phyloP scores from a whole-genome alignment of 1,140 invertebrate species.

The Kradibia gibbosae region DNA sequence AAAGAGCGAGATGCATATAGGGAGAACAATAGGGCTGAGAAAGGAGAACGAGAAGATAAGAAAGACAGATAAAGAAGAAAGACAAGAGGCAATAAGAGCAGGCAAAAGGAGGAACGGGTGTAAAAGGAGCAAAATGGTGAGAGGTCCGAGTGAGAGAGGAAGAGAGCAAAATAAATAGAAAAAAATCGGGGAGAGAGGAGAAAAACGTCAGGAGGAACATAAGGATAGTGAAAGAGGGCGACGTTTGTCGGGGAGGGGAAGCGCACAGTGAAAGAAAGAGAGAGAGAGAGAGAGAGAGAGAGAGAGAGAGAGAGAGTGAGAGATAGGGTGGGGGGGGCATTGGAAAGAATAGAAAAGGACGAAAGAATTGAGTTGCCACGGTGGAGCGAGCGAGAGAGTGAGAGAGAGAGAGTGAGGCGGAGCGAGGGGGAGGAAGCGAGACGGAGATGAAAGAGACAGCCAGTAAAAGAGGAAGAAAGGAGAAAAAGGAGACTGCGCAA shows the following conservation, averaged over 20 bases:
- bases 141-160: constrained; percentile 46
- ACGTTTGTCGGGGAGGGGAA: neutral
- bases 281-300: neutral
- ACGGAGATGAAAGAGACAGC: constrained; percentile 34
- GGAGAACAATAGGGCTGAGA: constrained; percentile 46
- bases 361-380: constrained; percentile 19
- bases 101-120: constrained; percentile 14
- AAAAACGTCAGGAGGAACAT: constrained; percentile 23
- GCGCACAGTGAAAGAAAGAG: neutral
- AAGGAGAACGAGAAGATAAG: constrained; percentile 49
- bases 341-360: constrained; percentile 43
- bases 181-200: constrained; percentile 44
- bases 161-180: constrained; percentile 44
- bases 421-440: constrained; percentile 33
- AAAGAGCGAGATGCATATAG: constrained; percentile 23
- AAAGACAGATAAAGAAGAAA: constrained; percentile 50
- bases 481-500: constrained; percentile 34
- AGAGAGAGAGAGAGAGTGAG: constrained; percentile 15
- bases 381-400: constrained; percentile 38
- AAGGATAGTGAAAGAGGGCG: neutral
- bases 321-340: constrained; percentile 1
- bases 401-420: constrained; percentile 39
- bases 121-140: constrained; percentile 50
- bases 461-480: constrained; percentile 49
- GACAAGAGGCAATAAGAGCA: constrained; percentile 47